These are phyloP conservation scores for Mastomys coucha DNA, from an alignment of 2,113 vertebrate species.

Conservation along the genomic window DNA sequence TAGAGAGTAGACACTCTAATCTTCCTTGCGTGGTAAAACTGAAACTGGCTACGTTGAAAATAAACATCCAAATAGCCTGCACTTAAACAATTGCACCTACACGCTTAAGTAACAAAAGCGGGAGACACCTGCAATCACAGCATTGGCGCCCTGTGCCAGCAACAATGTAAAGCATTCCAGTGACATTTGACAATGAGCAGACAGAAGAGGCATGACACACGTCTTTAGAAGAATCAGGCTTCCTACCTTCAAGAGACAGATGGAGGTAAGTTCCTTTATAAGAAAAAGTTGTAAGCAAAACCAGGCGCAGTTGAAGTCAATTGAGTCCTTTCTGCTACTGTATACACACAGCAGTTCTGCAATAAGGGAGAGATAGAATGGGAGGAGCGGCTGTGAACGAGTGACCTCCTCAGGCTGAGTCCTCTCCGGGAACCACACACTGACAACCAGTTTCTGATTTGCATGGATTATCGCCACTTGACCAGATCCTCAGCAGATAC, in stretches of 20 bases:
- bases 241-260: conserved; percentile 94
- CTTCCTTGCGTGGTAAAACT: conserved; percentile 78
- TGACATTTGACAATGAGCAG: conserved; percentile 88
- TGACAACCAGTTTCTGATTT: conserved; percentile 94
- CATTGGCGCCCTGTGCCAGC: conserved; percentile 84
- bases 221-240: conserved; percentile 91
- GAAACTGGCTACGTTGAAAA: conserved; percentile 78
- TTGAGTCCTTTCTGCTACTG: conserved; percentile 92
- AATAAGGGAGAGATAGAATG: conserved; percentile 88
- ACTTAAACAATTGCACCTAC: conserved; percentile 85
- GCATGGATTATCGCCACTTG: conserved; percentile 98
- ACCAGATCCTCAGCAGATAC: conserved; percentile 96
- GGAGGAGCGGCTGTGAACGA: conserved; percentile 92
- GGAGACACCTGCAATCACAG: conserved; percentile 84
- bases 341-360: conserved; percentile 89
- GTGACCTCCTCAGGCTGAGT: conserved; percentile 94
- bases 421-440: conserved; percentile 95
- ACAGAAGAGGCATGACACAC: conserved; percentile 85
- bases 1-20: conserved; percentile 77
- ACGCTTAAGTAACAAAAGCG: conserved; percentile 85
- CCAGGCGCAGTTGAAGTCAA: conserved; percentile 89
- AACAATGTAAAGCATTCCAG: conserved; percentile 86
- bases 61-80: conserved; percentile 82
- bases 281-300: conserved; percentile 88
- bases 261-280: conserved; percentile 90